Base-by-base conservation (phyloP, 2,113 vertebrate genomes). In the Campylorhamphus procurvoides region DNA sequence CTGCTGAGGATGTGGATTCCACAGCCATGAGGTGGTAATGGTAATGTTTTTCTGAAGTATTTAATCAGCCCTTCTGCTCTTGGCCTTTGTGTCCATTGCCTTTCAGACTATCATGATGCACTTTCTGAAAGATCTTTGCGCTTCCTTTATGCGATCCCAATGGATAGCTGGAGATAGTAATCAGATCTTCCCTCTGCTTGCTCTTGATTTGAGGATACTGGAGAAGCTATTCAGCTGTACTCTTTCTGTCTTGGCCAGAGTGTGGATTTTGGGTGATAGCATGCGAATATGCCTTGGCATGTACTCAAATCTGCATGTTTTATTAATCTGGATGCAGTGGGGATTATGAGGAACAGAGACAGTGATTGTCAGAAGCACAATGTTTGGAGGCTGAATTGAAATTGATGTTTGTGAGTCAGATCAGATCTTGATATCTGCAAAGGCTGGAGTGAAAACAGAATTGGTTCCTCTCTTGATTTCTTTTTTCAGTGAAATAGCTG, bases 181-280 rank as follows among this genome's bases (percentile, higher is more conserved):
- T 49, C 27, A 28, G 15, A 13, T 52, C 9, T n/a, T 14, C 9
- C 9, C 7, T 50, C 40, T 47, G 18, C 5, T 20, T n/a, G n/a
- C 14, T 23, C 9, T n/a, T 18, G 60, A 76, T 24, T 3, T 42
- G 4, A 46, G 39, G 33, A 14, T 5, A 1, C 16, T 4, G 4
- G 22, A 67, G 52, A 63, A 67, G 4, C 31, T 49, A 2, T 28
- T 73, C 2, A 50, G 18, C 23, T 58, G 25, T 1, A 0, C 29
- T 83, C 9, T 37, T 67, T 49, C 7, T 1, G 1, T 46, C 28
- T 25, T 64, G 18, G 9, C 49, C 13, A 0, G 6, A 29, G n/a
- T 3, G 15, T 37, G 44, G 10, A 10, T 49, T 89, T 89, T 3
- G 18, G 27, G 31, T 1, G 0, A 14, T 3, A 13, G 16, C 0